Evolutionary conservation across 2,113 vertebrate species (phyloP).

Genomic region (Geococcyx californianus): DNA sequence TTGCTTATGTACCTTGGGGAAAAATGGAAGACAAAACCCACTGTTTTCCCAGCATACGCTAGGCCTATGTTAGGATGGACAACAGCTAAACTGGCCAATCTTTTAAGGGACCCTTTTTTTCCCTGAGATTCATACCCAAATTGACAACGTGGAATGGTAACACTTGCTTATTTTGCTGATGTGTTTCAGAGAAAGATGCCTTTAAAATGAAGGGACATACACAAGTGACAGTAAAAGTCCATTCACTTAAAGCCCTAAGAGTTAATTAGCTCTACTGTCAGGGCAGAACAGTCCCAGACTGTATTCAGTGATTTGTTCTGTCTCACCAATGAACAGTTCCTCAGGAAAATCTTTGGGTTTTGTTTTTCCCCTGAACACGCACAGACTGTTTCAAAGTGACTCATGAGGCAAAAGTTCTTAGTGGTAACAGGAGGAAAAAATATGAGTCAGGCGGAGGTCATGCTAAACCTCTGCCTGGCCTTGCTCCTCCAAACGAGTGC

Average conservation of each 20-base stretch:
- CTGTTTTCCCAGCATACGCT: neutral
- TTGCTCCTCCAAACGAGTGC: neutral
- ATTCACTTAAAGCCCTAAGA: neutral
- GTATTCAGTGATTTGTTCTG: neutral
- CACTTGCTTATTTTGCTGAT: neutral
- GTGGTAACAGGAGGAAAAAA: slow-evolving; percentile 58
- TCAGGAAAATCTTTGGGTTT: slow-evolving; percentile 9
- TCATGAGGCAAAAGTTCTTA: slow-evolving; percentile 65
- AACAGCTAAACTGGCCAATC: neutral
- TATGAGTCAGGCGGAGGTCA: slow-evolving; percentile 63
- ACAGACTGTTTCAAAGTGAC: slow-evolving; percentile 48
- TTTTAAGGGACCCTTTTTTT: neutral
- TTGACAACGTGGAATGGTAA: neutral
- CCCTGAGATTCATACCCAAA: neutral
- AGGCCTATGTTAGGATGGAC: neutral
- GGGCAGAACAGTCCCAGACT: neutral
- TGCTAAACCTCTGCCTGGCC: slow-evolving; percentile 25
- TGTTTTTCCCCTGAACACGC: neutral
- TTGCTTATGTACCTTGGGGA: neutral
- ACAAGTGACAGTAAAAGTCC: neutral
- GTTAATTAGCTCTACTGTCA: neutral
- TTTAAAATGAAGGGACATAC: neutral
- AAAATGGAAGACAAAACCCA: neutral
- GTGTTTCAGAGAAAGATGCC: neutral
- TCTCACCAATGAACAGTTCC: slow-evolving; percentile 6